Conservation (phyloP, 2,113 vertebrate species). For the Ciconia maguari region DNA sequence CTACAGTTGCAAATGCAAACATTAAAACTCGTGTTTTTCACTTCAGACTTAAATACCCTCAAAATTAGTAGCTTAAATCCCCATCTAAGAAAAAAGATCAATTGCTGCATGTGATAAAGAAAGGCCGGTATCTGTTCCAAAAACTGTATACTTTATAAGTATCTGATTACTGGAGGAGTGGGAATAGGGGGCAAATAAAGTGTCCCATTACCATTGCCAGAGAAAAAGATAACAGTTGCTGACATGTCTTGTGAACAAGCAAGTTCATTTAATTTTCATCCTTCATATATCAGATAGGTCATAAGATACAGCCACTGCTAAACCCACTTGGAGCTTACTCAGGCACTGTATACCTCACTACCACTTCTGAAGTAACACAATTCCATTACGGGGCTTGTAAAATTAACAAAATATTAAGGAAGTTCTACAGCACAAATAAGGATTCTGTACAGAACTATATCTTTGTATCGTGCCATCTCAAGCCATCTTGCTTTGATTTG, state of each 20-base stretch:
- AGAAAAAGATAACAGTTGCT: not conserved
- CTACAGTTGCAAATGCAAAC: not conserved
- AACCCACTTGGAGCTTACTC: not conserved
- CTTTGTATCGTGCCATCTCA: not conserved
- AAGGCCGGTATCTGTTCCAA: not conserved
- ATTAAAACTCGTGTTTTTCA: not conserved
- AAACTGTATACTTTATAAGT: not conserved
- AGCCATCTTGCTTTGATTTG: not conserved
- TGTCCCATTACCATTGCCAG: not conserved
- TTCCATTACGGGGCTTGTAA: not conserved
- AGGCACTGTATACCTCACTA: not conserved
- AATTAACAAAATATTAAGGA: not conserved
- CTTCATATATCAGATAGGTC: not conserved
- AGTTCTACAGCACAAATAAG: not conserved
- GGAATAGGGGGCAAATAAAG: not conserved
- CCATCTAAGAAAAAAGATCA: not conserved
- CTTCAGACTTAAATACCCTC: not conserved
- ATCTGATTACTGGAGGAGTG: not conserved
- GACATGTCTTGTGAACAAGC: not conserved
- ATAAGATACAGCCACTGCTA: not conserved
- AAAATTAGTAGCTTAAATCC: not conserved
- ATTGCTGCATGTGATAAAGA: not conserved
- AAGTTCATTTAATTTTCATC: not conserved
- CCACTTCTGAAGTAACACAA: not conserved
- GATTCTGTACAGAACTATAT: not conserved